phyloP scores from a whole-genome alignment of 2,888 invertebrate genomes.

The Desoria tigrina region DNA sequence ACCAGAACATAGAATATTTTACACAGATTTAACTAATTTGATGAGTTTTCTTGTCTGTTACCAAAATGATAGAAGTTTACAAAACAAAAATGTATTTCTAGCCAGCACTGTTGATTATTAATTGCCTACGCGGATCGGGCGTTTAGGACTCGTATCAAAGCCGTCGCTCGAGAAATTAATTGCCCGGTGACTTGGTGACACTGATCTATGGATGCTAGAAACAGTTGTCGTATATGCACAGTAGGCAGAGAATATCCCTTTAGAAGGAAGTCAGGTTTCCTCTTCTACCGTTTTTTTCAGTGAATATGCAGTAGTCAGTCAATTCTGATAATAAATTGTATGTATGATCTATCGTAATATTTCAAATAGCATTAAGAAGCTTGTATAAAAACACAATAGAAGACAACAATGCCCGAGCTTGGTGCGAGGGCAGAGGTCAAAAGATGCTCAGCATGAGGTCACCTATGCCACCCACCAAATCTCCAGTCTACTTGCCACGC shows the following conservation, averaged over 20 bases:
- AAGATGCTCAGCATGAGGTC: slow-evolving; percentile 51
- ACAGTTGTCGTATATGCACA: too few relatives aligned
- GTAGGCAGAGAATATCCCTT: background rate
- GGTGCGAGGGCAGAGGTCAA: slow-evolving; percentile 51
- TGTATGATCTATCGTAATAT: background rate
- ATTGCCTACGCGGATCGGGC: too few relatives aligned
- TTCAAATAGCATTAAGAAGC: slow-evolving; percentile 13
- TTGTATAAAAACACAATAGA: slow-evolving; percentile 30
- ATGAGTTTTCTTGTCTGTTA: too few relatives aligned
- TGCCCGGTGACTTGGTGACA: slow-evolving; percentile 5
- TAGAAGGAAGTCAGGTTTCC: slow-evolving; percentile 7
- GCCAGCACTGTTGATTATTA: too few relatives aligned
- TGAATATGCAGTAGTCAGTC: slow-evolving; percentile 7
- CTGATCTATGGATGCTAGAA: background rate
- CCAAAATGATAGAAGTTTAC: too few relatives aligned
- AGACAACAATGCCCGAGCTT: slow-evolving; percentile 36
- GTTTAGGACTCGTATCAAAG: too few relatives aligned
- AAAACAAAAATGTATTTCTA: too few relatives aligned
- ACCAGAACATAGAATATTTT: too few relatives aligned
- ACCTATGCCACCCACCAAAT: slow-evolving; percentile 52
- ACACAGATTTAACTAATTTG: too few relatives aligned
- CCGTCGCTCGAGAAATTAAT: background rate
- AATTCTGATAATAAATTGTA: slow-evolving; percentile 16
- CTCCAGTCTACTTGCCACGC: slow-evolving; percentile 45
- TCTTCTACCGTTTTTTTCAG: too few relatives aligned